Conservation (phyloP, 2,888 invertebrate species). For the Oscheius sp. region DNA sequence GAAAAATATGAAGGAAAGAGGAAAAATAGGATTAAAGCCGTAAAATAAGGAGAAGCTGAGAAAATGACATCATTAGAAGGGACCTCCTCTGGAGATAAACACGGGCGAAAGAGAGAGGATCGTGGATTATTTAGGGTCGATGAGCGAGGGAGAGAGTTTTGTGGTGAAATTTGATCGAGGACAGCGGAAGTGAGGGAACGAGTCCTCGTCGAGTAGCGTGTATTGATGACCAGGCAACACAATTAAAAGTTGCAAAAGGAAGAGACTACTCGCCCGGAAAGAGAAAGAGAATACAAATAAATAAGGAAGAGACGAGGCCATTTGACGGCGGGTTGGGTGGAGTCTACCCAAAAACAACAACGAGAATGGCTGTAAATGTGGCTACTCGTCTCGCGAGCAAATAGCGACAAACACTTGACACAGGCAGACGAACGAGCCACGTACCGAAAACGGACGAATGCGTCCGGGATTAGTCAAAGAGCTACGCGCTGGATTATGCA, state of each 20-base stretch:
- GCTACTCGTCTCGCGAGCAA: not conserved
- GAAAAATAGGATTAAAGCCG: too few relatives aligned
- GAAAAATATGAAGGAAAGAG: too few relatives aligned
- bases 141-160: not conserved
- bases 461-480: slow-evolving; percentile 13
- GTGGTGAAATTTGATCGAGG: slow-evolving; percentile 24
- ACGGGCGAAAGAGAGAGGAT: not conserved
- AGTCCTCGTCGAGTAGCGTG: not conserved
- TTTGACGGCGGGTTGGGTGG: too few relatives aligned
- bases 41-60: too few relatives aligned
- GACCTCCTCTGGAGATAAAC: not conserved
- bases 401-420: not conserved
- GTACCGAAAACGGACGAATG: not conserved
- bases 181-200: too few relatives aligned
- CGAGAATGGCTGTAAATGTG: not conserved
- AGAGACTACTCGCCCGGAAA: not conserved
- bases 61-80: not conserved
- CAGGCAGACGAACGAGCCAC: not conserved
- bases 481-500: slow-evolving; percentile 28
- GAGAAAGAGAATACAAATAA: not conserved
- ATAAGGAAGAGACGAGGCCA: not conserved
- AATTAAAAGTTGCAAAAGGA: slow-evolving; percentile 2
- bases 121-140: not conserved
- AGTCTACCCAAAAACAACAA: too few relatives aligned
- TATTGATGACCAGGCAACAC: slow-evolving; percentile 4